Evolutionary conservation across 2,113 vertebrate genomes (phyloP).

Genomic region (Rhinogobius similis): DNA sequence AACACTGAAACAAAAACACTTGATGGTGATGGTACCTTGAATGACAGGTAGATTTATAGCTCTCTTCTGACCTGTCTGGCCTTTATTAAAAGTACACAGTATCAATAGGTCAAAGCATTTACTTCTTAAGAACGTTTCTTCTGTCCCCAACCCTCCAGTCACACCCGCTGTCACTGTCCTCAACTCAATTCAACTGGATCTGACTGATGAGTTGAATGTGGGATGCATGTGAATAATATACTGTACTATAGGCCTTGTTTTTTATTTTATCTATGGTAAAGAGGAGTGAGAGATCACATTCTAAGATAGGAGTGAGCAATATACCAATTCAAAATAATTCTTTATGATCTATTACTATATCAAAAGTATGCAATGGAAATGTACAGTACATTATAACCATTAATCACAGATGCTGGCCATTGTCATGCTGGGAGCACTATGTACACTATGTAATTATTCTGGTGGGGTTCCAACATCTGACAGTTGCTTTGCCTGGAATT

Average conservation of each 20-base stretch:
- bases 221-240: slow-evolving; percentile 41
- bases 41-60: slow-evolving; percentile 25
- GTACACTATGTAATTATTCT: too few relatives aligned
- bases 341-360: too few relatives aligned
- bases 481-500: too few relatives aligned
- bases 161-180: slow-evolving; percentile 45
- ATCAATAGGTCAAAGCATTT: slow-evolving; percentile 17
- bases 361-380: too few relatives aligned
- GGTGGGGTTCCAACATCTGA: too few relatives aligned
- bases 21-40: background rate
- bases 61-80: slow-evolving; percentile 47
- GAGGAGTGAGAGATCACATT: background rate
- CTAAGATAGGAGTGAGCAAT: background rate
- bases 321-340: too few relatives aligned
- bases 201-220: slow-evolving; percentile 57
- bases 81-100: background rate
- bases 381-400: too few relatives aligned
- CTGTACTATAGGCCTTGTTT: background rate
- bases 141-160: slow-evolving; percentile 21
- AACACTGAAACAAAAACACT: background rate
- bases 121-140: slow-evolving; percentile 38
- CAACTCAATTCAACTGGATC: slow-evolving; percentile 72
- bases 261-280: background rate
- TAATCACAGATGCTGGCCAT: too few relatives aligned
- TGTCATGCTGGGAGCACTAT: too few relatives aligned